Base-by-base conservation (phyloP, 2,888 invertebrate species). In the Meandrusa payeni region DNA sequence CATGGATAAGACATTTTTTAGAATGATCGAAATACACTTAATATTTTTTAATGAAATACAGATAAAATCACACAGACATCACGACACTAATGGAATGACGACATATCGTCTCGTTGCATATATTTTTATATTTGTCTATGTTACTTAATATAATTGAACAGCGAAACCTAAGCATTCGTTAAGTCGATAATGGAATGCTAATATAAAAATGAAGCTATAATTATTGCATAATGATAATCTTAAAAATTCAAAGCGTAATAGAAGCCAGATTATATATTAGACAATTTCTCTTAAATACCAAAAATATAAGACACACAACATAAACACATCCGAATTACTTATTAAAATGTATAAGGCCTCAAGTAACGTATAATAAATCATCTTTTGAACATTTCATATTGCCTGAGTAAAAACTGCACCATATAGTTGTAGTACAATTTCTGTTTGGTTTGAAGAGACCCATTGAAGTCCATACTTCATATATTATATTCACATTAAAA, bases 201-300 rank as follows among this genome's bases (percentile, higher is more conserved):
- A 19, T 55, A 55, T 57, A 51, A 50, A 57, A 56, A 53, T 48
- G 51, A 51, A 55, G 57, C 50, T 37, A 47, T 23, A 31, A 44
- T 52, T 38, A 48, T 42, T 48, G 50, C 43, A 48, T 22, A 24
- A 26, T n/a, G 24, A 40, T 24, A 24, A 31, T 24, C n/a, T 11
- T n/a, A 15, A 37, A 26, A 24, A 3, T 15, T 26, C 23, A 32
- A 19, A 32, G 20, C 24, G 10, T 13, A 11, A 31, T 6, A 9
- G 24, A 24, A 36, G 15, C 6, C 10, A 2, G 36, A 36, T 17
- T 36, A 17, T 10, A 26, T 23, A 13, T 26, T 13, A 7, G n/a
- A 7, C 33, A 34, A 13, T 23, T 22, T 10, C 10, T 10, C 5
- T 4, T 32, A 23, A 2, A 23, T 23, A 2, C 7, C 11, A 32